Base-by-base conservation (phyloP, 2,888 invertebrate species). In the Dasypolia templi region DNA sequence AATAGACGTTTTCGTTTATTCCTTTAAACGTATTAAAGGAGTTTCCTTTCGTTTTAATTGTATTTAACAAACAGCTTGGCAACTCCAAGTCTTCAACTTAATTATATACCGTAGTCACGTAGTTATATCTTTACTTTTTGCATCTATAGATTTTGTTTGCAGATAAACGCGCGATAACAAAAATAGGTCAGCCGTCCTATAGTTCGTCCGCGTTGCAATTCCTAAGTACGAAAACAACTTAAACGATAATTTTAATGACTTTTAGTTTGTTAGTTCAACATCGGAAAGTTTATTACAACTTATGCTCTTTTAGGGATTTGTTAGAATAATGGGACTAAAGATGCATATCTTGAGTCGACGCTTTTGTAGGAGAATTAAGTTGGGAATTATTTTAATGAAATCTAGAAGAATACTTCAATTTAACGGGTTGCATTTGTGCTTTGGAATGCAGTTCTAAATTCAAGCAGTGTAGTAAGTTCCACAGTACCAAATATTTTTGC, bases 181-280 rank as follows among this genome's bases (percentile, higher is more conserved):
- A 87, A 90, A 82, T 89, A 80, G 90, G 89, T 87, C 90, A 87
- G 78, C 79, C 84, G 63, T 77, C 66, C 49, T 77, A 77, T 74
- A 84, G 75, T 72, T 83, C 55, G 72, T 75, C 71, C 75, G 39
- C 75, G 76, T 69, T 83, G 81, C 81, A 82, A 79, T 76, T 71
- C 53, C 67, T 81, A 81, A 85, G 82, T 85, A 77, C 80, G 82
- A 71, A 81, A 86, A 83, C 83, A 85, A 90, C 84, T 88, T 87
- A 70, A 82, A 82, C 87, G 89, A 90, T 90, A 89, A 90, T 89
- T 91, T 91, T 89, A 91, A 91, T 89, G 90, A 89, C 88, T 90
- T 90, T 88, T 86, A 89, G 86, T 87, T 90, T 74, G 81, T 81
- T 82, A 83, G 70, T 78, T 83, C 26, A 81, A 71, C 74, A 67